Conservation (phyloP, 2,888 invertebrate species). For the Halocaridina rubra region DNA sequence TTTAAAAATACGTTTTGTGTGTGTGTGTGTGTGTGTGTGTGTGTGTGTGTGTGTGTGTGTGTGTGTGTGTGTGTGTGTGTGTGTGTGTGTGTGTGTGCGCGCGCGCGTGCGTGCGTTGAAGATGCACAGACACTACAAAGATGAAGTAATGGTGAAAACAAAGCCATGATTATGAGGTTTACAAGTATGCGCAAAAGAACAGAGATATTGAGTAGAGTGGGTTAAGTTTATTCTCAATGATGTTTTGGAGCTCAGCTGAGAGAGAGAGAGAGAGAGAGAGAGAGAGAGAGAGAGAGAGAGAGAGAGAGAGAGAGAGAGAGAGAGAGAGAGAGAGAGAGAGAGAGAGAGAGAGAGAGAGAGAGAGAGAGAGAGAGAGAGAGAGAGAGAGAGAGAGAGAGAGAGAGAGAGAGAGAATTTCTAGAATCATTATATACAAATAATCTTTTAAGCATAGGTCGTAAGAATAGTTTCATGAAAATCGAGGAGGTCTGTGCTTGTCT, state of each 20-base stretch:
- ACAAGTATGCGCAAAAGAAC: neutral
- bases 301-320: neutral
- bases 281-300: neutral
- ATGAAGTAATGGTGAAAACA: too few relatives aligned
- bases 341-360: neutral
- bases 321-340: neutral
- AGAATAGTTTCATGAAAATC: too few relatives aligned
- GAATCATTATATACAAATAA: neutral
- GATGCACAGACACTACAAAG: too few relatives aligned
- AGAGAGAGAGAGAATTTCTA: too few relatives aligned
- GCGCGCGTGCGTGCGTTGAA: too few relatives aligned
- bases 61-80: too few relatives aligned
- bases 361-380: neutral
- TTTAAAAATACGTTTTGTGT: neutral
- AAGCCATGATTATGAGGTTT: neutral
- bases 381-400: neutral
- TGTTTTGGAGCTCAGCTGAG: neutral
- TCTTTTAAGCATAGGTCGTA: neutral
- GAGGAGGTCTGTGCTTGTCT: too few relatives aligned
- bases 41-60: too few relatives aligned
- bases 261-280: neutral
- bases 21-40: neutral
- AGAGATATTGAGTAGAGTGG: neutral
- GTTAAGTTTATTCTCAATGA: neutral
- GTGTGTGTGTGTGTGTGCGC: too few relatives aligned